A percentile compares a stretch with the other conserved stretches of the same genome.
Conservation (phyloP, 2,797 vertebrate genomes). For the Pseudochirops cupreus region DNA sequence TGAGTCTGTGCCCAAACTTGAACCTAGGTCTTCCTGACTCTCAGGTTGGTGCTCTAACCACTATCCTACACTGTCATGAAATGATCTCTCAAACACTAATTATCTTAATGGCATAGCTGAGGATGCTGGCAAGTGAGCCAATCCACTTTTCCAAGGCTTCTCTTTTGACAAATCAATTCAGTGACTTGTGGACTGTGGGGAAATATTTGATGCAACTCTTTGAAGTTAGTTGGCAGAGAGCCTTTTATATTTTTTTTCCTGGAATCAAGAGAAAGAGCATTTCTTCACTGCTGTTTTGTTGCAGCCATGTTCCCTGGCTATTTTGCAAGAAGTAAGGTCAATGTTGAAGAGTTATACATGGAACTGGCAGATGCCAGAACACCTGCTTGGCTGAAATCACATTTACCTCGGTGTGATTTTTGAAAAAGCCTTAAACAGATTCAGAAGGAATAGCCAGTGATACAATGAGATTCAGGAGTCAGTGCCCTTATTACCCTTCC, state of each 20-base stretch:
- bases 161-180: constrained; percentile 17
- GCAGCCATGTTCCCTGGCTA: background rate
- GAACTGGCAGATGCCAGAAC: background rate
- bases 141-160: background rate
- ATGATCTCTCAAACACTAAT: constrained; percentile 50
- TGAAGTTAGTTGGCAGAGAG: constrained; percentile 12
- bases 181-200: background rate
- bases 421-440: background rate
- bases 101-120: background rate
- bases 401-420: background rate
- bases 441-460: background rate
- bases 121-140: background rate
- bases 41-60: background rate
- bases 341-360: background rate
- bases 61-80: background rate
- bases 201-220: background rate
- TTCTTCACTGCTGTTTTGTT: background rate
- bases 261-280: background rate
- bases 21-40: background rate
- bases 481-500: background rate
- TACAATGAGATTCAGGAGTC: background rate
- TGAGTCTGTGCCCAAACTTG: background rate
- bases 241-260: background rate
- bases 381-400: background rate
- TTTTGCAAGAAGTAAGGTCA: background rate